Conservation (phyloP, 2,113 vertebrate genomes). For the Thinocorus orbignyianus region DNA sequence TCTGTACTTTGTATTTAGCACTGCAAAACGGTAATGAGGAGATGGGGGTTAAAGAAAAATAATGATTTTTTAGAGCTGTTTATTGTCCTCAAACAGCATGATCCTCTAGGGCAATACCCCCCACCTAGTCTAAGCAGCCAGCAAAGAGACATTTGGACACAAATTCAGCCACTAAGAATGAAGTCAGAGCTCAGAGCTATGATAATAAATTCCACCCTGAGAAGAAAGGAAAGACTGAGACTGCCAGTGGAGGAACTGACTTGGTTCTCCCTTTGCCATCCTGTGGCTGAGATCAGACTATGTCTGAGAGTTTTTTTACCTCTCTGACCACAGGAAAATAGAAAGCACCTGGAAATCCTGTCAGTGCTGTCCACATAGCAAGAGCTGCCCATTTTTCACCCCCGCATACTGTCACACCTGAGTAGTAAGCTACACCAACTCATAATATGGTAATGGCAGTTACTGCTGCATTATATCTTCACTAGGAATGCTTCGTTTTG, state of each 20-base stretch:
- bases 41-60: constrained; percentile 54
- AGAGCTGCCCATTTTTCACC: not conserved
- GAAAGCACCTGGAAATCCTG: not conserved
- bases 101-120: constrained; percentile 32
- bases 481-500: not conserved
- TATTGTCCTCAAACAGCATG: constrained; percentile 50
- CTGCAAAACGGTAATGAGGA: constrained; percentile 50
- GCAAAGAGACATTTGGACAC: constrained; percentile 43
- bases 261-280: constrained; percentile 60
- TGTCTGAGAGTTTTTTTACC: constrained; percentile 29
- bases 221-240: constrained; percentile 23
- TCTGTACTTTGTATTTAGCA: not conserved
- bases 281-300: constrained; percentile 25
- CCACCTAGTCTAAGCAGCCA: constrained; percentile 29
- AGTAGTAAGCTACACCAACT: not conserved
- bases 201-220: constrained; percentile 60
- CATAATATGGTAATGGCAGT: not conserved
- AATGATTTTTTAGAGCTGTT: constrained; percentile 53
- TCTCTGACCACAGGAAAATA: not conserved
- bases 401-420: not conserved
- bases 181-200: constrained; percentile 64
- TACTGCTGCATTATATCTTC: not conserved
- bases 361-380: not conserved
- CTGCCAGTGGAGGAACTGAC: constrained; percentile 32
- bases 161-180: constrained; percentile 55